Evolutionary conservation across 1,140 invertebrate genomes (phyloP).

Genomic region (Thaumetopoea pityocampa): DNA sequence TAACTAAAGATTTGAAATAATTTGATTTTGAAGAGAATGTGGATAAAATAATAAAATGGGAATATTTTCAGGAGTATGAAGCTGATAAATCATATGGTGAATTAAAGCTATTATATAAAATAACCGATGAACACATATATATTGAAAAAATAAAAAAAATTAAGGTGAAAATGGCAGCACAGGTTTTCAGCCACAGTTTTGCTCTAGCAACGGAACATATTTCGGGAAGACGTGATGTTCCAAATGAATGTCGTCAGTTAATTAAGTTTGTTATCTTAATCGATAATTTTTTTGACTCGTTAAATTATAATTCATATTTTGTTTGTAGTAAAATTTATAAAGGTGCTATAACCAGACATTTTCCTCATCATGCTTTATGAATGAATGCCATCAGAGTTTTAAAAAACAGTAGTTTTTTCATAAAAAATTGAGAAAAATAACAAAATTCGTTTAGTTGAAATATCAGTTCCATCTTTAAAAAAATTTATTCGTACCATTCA

Average conservation of each 20-base stretch:
- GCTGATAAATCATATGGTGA: slow-evolving; percentile 1
- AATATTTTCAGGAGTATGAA: background rate
- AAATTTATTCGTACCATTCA: slow-evolving; percentile 31
- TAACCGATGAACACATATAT: slow-evolving; percentile 2
- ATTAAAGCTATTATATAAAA: background rate
- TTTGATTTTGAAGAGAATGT: background rate
- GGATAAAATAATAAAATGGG: slow-evolving; percentile 5
- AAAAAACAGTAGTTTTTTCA: slow-evolving; percentile 19
- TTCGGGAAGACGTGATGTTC: background rate
- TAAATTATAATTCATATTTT: slow-evolving; percentile 1
- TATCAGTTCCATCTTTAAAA: background rate
- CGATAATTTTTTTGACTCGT: slow-evolving; percentile 1
- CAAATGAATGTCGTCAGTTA: background rate
- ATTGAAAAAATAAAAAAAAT: slow-evolving; percentile 7
- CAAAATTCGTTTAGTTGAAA: background rate
- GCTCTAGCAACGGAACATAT: background rate
- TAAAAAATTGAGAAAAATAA: background rate
- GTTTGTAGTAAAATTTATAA: slow-evolving; percentile 1
- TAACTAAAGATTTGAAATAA: slow-evolving; percentile 26
- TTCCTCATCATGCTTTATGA: slow-evolving; percentile 24
- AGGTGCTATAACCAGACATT: slow-evolving; percentile 13
- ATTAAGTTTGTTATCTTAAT: background rate
- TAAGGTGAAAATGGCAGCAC: background rate
- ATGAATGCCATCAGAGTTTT: slow-evolving; percentile 17
- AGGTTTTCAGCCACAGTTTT: background rate